Evolutionary conservation across 2,113 vertebrate species (phyloP).

Genomic region (Panthera leo): DNA sequence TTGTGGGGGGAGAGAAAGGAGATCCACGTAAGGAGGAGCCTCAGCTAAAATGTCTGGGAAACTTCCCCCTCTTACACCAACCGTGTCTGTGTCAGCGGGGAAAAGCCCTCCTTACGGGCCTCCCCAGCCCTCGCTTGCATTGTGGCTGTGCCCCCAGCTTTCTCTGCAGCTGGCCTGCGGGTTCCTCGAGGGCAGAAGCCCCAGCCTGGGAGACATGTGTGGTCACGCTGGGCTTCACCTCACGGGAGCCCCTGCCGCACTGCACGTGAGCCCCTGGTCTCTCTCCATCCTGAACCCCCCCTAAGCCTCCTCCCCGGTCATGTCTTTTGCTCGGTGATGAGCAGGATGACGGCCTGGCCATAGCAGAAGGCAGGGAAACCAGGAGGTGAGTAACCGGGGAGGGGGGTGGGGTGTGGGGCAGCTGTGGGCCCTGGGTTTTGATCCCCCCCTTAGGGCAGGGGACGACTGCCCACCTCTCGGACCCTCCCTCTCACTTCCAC

Average conservation of each 20-base stretch:
- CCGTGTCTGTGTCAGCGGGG: neutral
- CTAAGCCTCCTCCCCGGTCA: rapidly evolving
- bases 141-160: neutral
- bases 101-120: neutral
- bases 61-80: neutral
- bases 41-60: neutral
- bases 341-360: neutral
- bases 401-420: neutral
- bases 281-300: neutral
- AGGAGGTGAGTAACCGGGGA: neutral
- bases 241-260: neutral
- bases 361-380: neutral
- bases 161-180: neutral
- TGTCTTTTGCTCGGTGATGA: neutral
- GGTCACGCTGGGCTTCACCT: neutral
- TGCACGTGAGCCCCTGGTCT: neutral
- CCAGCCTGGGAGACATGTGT: neutral
- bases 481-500: neutral
- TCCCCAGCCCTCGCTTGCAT: neutral
- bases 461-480: neutral
- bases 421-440: neutral
- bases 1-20: neutral
- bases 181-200: neutral
- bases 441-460: neutral
- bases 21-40: neutral